Evolutionary conservation across 2,888 invertebrate genomes (phyloP), one percentile per base, ranked within the genome.

Genomic region (Coelopa pilipes): DNA sequence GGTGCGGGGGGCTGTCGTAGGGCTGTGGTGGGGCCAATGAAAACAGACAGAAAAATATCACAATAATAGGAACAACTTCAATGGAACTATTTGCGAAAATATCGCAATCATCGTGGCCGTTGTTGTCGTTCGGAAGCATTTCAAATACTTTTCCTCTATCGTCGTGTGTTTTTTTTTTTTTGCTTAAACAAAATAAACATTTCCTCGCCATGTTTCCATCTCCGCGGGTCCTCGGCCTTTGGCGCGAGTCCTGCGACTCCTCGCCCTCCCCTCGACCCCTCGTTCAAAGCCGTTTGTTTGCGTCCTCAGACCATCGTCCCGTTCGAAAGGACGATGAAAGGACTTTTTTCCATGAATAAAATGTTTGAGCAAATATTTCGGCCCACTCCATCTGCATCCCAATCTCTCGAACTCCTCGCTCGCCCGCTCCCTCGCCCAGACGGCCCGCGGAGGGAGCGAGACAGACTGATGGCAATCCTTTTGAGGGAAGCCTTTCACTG

Each of bases 1-100:
- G 17, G 21, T 17, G 70, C 2, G 34, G 34, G 4, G 17, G 60
- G 59, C 17, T 24, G 19, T 15, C 1, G 21, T 13, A 47, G 21
- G 3, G 60, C 2, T 17, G 12, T 1, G 17, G 47, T 4, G 19
- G 5, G 21, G 46, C 46, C 19, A 17, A 12, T 1, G 47, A 60
- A 60, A 49, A 19, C 34, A 34, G 34, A 34, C 2, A 34, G 34
- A 34, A 34, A 2, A 34, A 34, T 60, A 21, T 60, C 21, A 15
- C 24, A 4, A 21, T 15, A 13, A 47, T 17, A 10, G n/a, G 13
- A 60, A 49, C 65, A 71, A 46, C 49, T 62, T 60, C 50, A 50
- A 55, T 53, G 21, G 17, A 71, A 65, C 71, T 55, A 65, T 71
- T 65, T 55, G 53, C 46, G 21, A 21, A 62, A 62, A 49, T 66